Percentiles rank a stretch among this genome's conserved stretches.
Evolutionary conservation across 92 coral and sea anemone species (phyloP).

Genomic region (Epizoanthus rinbou): DNA sequence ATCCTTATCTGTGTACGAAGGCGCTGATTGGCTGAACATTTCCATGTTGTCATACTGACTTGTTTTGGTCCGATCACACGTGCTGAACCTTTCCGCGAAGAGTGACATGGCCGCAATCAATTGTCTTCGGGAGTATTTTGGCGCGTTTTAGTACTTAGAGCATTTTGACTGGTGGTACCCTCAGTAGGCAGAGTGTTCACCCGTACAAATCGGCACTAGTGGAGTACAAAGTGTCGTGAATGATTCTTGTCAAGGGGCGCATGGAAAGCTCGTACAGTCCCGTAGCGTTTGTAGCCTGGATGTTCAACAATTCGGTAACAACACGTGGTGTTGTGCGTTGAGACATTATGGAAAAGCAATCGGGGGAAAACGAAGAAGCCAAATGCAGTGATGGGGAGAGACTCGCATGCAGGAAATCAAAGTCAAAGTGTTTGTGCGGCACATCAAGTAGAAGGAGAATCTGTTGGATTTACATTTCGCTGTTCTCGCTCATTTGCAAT

Average conservation of each 20-base stretch:
- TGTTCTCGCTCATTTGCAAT: constrained; percentile 77
- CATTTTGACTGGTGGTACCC: constrained; percentile 59
- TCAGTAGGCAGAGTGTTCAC: constrained; percentile 46
- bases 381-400: constrained; percentile 31
- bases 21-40: constrained; percentile 72
- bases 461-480: constrained; percentile 47
- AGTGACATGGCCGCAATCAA: constrained; percentile 72
- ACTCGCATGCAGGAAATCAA: constrained; percentile 35
- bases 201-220: constrained; percentile 40
- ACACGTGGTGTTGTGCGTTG: constrained; percentile 54
- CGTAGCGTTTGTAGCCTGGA: constrained; percentile 59
- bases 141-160: constrained; percentile 80
- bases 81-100: constrained; percentile 69
- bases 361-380: constrained; percentile 34
- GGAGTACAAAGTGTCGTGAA: constrained; percentile 32
- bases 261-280: constrained; percentile 65
- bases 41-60: constrained; percentile 68
- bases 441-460: constrained; percentile 41
- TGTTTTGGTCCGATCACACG: constrained; percentile 83
- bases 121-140: constrained; percentile 85
- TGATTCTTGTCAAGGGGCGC: constrained; percentile 47
- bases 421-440: constrained; percentile 60
- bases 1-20: constrained; percentile 59
- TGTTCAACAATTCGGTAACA: constrained; percentile 40
- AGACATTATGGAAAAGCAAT: constrained; percentile 34